These are phyloP conservation scores for Diachrysia chrysitis DNA, from an alignment of 2,888 invertebrate genomes.

Conservation along the genomic window DNA sequence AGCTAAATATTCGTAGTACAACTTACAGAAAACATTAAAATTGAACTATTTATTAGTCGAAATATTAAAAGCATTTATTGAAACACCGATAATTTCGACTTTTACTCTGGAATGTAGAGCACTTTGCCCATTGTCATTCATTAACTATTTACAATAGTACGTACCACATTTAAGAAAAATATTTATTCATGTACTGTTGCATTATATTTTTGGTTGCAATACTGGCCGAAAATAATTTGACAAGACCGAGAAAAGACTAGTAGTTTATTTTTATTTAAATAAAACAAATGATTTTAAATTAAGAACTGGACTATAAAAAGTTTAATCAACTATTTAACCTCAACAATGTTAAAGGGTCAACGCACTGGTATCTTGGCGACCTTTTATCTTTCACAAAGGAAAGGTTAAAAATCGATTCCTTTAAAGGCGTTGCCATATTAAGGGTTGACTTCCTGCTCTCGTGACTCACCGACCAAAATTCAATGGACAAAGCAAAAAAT, in stretches of 20 bases:
- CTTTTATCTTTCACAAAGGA: slow-evolving; percentile 1
- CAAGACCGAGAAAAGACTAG: neutral
- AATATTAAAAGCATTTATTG: neutral
- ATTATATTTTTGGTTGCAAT: neutral
- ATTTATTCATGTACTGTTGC: neutral
- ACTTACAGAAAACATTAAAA: neutral
- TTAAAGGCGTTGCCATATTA: neutral
- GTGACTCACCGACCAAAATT: slow-evolving; percentile 7
- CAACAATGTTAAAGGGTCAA: neutral
- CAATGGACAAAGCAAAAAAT: neutral
- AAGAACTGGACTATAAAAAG: neutral
- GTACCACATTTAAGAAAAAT: neutral
- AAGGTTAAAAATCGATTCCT: slow-evolving; percentile 4
- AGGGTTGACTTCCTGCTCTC: neutral
- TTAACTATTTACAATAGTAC: neutral
- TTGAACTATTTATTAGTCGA: slow-evolving; percentile 6
- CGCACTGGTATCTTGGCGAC: neutral
- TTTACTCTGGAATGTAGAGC: neutral
- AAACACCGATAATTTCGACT: neutral
- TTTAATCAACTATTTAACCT: slow-evolving; percentile 4
- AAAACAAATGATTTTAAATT: neutral
- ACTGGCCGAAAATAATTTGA: neutral
- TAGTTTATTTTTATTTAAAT: neutral
- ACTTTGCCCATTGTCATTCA: neutral
- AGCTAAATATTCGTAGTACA: neutral